These are phyloP conservation scores for Apodemus agrarius DNA, from an alignment of 2,797 vertebrate species.

Conservation along the genomic window DNA sequence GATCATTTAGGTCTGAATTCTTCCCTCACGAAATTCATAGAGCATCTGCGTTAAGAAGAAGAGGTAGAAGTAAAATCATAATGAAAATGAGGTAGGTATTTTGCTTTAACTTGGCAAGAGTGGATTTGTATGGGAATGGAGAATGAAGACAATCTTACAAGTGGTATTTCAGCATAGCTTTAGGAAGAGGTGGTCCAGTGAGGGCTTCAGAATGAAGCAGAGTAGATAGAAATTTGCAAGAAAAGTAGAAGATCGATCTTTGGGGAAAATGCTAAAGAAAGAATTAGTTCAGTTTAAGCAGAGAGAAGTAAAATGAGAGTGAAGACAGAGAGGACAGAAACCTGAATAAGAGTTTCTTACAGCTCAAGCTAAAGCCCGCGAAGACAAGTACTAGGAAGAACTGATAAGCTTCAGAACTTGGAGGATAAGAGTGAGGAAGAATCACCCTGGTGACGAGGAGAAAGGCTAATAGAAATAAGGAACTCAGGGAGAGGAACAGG, in stretches of 20 bases:
- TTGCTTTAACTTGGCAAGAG: constrained; percentile 17
- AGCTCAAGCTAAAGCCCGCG: neutral
- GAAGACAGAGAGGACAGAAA: neutral
- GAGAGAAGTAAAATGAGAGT: neutral
- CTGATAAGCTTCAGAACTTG: neutral
- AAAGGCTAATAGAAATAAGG: neutral
- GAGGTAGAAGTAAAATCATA: neutral
- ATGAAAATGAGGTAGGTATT: neutral
- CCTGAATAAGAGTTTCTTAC: neutral
- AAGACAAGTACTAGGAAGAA: neutral
- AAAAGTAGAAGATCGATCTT: neutral
- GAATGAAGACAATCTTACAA: neutral
- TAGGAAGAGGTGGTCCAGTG: neutral
- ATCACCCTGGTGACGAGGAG: neutral
- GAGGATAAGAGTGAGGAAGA: neutral
- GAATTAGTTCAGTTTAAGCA: neutral
- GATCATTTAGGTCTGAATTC: neutral
- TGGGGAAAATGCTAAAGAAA: neutral
- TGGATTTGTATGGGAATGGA: neutral
- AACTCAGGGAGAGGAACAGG: neutral
- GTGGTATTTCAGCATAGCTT: neutral
- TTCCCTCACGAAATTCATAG: neutral
- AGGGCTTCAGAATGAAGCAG: neutral
- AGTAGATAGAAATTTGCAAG: neutral
- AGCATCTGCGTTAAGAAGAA: neutral